phyloP scores from a whole-genome alignment of 2,797 vertebrate species.

The Lepus townsendii region DNA sequence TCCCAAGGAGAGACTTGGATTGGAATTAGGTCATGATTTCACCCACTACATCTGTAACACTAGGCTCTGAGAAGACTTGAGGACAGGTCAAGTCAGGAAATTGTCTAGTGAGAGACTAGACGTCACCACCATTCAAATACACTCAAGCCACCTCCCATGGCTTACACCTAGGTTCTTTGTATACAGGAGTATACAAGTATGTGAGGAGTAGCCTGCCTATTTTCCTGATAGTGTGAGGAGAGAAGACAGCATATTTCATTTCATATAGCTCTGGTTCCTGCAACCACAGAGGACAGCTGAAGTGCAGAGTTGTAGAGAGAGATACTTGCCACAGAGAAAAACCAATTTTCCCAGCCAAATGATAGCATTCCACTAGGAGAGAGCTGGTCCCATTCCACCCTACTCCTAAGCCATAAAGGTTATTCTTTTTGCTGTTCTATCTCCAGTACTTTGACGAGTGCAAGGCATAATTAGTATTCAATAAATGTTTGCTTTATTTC shows the following conservation, averaged over 20 bases:
- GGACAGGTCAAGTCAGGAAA: background rate
- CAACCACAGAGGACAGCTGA: background rate
- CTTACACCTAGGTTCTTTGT: background rate
- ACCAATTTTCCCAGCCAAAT: background rate
- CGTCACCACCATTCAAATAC: background rate
- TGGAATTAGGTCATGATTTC: background rate
- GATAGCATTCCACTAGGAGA: background rate
- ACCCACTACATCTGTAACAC: background rate
- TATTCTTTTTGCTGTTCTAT: background rate
- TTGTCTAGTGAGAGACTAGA: background rate
- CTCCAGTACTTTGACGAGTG: background rate
- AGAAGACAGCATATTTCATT: background rate
- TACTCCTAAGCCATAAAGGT: background rate
- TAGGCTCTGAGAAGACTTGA: background rate
- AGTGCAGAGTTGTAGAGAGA: background rate
- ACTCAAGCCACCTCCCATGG: background rate
- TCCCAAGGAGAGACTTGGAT: background rate
- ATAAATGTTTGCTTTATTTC: conserved; percentile 7
- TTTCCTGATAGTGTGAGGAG: background rate
- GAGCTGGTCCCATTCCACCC: background rate
- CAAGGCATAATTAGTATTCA: conserved; percentile 13
- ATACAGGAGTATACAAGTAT: too few species aligned
- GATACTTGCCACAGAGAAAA: background rate
- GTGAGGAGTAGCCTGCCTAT: background rate
- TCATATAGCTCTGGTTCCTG: background rate